phyloP scores from a whole-genome alignment of 2,797 vertebrate genomes.

The Psittacula echo region DNA sequence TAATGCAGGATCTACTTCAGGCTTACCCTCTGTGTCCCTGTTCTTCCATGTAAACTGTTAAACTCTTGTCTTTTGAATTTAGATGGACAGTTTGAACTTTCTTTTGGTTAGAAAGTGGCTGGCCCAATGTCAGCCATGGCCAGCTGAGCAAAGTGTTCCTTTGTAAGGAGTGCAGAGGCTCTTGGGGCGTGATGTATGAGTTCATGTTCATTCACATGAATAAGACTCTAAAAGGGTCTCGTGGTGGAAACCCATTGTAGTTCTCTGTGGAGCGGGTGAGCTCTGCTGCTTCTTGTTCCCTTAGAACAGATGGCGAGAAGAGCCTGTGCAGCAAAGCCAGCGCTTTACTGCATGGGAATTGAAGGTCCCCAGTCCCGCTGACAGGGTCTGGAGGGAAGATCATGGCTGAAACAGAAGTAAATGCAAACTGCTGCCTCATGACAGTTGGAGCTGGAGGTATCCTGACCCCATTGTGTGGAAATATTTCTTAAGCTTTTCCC shows the following conservation, averaged over 20 bases:
- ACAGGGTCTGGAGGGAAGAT: not conserved
- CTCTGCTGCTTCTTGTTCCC: not conserved
- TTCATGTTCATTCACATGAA: rapidly evolving
- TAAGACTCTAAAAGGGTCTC: not conserved
- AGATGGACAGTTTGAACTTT: not conserved
- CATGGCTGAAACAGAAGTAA: not conserved
- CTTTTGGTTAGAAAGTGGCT: not conserved
- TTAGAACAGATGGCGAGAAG: not conserved
- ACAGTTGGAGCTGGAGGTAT: not conserved
- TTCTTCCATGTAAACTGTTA: not conserved
- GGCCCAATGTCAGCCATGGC: not conserved
- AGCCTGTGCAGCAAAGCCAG: not conserved
- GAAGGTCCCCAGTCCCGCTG: not conserved
- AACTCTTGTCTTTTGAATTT: not conserved
- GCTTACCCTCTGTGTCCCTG: not conserved
- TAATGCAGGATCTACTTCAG: not conserved
- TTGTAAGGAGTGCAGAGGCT: not conserved
- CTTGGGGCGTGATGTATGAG: rapidly evolving
- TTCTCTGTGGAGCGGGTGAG: not conserved
- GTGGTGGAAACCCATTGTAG: not conserved
- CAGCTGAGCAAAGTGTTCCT: not conserved
- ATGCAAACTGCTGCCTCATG: not conserved
- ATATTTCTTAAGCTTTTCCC: not conserved
- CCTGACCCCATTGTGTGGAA: not conserved
- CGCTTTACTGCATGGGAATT: not conserved